phyloP scores from a whole-genome alignment of 2,888 invertebrate species.

The Sesia apiformis region DNA sequence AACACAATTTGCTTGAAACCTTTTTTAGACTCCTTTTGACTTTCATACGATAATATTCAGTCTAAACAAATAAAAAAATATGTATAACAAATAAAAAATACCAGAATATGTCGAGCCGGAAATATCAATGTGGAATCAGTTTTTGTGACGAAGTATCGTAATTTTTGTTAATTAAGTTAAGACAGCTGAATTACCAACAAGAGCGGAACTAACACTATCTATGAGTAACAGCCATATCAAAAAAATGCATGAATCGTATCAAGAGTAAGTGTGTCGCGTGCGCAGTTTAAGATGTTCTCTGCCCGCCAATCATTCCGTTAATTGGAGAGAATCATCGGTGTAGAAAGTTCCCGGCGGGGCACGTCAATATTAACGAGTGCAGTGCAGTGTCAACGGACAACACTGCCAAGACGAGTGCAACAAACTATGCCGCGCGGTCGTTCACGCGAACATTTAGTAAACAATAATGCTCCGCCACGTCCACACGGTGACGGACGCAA shows the following conservation, averaged over 20 bases:
- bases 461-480: slow-evolving; percentile 32
- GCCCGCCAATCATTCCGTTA: slow-evolving; percentile 67
- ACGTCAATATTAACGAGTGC: slow-evolving; percentile 15
- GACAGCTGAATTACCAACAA: slow-evolving; percentile 6
- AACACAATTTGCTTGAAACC: too few relatives aligned
- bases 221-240: slow-evolving; percentile 6
- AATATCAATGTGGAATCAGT: too few relatives aligned
- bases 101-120: too few relatives aligned
- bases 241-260: slow-evolving; percentile 34
- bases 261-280: slow-evolving; percentile 67
- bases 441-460: slow-evolving; percentile 45
- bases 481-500: slow-evolving; percentile 2
- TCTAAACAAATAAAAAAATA: too few relatives aligned
- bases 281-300: slow-evolving; percentile 44
- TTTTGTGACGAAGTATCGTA: too few relatives aligned
- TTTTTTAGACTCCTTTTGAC: too few relatives aligned
- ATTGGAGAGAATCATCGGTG: slow-evolving; percentile 70
- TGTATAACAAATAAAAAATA: too few relatives aligned
- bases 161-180: neutral
- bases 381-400: slow-evolving; percentile 55
- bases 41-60: too few relatives aligned
- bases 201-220: slow-evolving; percentile 13
- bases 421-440: slow-evolving; percentile 46
- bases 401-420: slow-evolving; percentile 53
- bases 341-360: slow-evolving; percentile 48